phyloP scores from a whole-genome alignment of 2,888 invertebrate genomes.

The Papilio elwesi region DNA sequence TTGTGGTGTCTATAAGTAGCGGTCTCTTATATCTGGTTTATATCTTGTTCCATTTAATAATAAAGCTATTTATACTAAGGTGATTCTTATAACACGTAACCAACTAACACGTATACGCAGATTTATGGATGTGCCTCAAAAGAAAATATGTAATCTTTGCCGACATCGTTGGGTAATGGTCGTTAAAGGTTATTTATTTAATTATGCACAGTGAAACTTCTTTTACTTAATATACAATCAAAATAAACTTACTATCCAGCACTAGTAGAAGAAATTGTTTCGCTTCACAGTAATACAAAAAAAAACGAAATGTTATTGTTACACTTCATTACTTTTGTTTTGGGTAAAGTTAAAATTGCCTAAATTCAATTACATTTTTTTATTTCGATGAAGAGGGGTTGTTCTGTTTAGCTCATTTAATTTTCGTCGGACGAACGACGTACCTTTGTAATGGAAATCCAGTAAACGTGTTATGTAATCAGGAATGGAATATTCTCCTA shows the following conservation, averaged over 20 bases:
- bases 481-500: constrained; percentile 60
- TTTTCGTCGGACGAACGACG: constrained; percentile 70
- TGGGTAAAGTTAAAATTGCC: constrained; percentile 28
- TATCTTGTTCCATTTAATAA: no score
- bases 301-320: constrained; percentile 19
- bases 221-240: background rate
- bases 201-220: background rate
- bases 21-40: no score
- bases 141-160: background rate
- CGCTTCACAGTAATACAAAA: background rate
- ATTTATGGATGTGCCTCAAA: background rate
- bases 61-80: no score
- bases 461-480: constrained; percentile 71
- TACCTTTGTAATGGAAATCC: constrained; percentile 72
- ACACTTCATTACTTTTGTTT: constrained; percentile 24
- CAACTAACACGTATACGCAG: no score
- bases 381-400: constrained; percentile 45
- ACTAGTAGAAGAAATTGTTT: background rate
- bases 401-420: constrained; percentile 64
- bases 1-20: no score
- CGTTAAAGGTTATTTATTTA: background rate
- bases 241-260: background rate
- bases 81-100: no score
- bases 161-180: background rate
- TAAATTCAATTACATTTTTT: constrained; percentile 42